A percentile compares a stretch with the other conserved stretches of the same genome.
Evolutionary conservation across 2,113 vertebrate genomes (phyloP).

Genomic region (Maccullochella peelii): DNA sequence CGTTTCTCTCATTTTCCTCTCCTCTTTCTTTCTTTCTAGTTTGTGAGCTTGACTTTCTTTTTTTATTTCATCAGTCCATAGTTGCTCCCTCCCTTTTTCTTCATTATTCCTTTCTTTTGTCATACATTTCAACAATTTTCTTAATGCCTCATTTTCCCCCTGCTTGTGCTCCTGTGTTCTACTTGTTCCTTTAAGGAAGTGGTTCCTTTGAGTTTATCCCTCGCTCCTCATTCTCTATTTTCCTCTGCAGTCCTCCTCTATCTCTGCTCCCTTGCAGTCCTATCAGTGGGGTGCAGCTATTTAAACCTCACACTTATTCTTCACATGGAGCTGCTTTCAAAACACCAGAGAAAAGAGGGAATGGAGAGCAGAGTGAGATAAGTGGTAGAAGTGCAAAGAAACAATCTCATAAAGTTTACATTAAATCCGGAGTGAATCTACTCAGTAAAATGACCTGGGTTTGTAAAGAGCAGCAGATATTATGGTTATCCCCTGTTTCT

Average conservation of each 20-base stretch:
- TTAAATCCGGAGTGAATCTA: conserved; percentile 37
- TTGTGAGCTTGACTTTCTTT: conserved; percentile 38
- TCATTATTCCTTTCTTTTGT: conserved; percentile 4
- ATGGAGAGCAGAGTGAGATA: conserved; percentile 36
- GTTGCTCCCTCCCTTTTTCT: conserved; percentile 31
- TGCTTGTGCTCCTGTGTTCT: background rate
- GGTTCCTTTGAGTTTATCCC: conserved; percentile 20
- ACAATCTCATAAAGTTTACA: conserved; percentile 48
- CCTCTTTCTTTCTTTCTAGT: conserved; percentile 25
- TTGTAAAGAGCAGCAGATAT: conserved; percentile 47
- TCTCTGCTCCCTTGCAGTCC: conserved; percentile 34
- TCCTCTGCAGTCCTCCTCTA: conserved; percentile 14
- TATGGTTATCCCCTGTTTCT: conserved; percentile 35
- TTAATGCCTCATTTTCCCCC: background rate
- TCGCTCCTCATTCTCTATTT: conserved; percentile 26
- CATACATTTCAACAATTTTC: background rate
- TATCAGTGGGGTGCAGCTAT: conserved; percentile 54
- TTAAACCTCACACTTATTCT: conserved; percentile 54
- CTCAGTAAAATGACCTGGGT: conserved; percentile 46
- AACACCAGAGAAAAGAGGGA: conserved; percentile 38
- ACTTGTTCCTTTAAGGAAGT: conserved; percentile 12
- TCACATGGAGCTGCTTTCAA: conserved; percentile 38
- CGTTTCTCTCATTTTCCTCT: conserved; percentile 17
- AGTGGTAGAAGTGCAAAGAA: conserved; percentile 41
- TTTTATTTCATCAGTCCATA: conserved; percentile 22